Conservation (phyloP, 2,797 vertebrate genomes). For the Lepus oiostolus region DNA sequence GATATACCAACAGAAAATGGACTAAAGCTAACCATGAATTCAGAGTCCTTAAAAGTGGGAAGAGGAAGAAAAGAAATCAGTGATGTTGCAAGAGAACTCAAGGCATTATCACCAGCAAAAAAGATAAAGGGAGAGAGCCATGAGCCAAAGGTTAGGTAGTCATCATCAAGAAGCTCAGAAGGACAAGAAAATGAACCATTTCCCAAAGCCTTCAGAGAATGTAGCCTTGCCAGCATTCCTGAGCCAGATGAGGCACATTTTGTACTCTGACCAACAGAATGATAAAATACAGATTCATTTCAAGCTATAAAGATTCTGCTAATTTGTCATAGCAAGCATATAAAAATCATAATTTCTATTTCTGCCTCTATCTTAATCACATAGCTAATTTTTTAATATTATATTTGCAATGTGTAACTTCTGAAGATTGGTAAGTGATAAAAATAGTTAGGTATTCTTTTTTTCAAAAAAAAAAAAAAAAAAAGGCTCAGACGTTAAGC, state of each 20-base stretch:
- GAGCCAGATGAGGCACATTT: background rate
- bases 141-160: no score
- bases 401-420: background rate
- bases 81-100: background rate
- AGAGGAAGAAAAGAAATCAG: background rate
- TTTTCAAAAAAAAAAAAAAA: no score
- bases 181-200: background rate
- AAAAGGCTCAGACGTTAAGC: no score
- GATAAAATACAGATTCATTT: background rate
- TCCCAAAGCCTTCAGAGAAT: background rate
- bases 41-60: background rate
- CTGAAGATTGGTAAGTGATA: background rate
- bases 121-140: background rate
- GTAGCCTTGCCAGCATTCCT: background rate
- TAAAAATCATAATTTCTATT: background rate
- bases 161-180: background rate
- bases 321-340: background rate
- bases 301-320: background rate
- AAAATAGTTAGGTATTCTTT: no score
- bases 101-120: background rate
- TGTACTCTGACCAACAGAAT: background rate
- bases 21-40: no score
- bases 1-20: no score
- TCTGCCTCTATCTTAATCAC: background rate
- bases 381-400: background rate